Conservation (phyloP, 2,797 vertebrate species). For the Cirrhinus molitorella region DNA sequence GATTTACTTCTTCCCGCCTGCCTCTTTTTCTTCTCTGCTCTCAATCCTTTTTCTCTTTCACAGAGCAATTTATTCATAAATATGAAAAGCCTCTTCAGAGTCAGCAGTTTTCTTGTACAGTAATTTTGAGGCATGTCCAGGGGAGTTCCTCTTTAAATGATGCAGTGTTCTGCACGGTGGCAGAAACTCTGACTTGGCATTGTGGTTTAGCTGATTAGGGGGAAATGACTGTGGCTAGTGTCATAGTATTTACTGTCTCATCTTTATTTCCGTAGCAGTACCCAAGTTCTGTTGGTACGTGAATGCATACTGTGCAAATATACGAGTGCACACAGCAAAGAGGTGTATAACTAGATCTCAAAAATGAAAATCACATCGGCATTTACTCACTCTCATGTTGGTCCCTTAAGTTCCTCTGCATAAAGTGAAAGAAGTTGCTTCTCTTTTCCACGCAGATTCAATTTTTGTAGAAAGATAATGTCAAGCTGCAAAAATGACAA, state of each 20-base stretch:
- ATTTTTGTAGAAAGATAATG: background rate
- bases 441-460: background rate
- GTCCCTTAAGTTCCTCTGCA: background rate
- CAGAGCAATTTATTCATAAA: slow-evolving; percentile 24
- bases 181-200: slow-evolving; percentile 58
- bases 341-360: background rate
- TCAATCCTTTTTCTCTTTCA: background rate
- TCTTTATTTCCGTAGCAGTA: slow-evolving; percentile 54
- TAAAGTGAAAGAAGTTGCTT: background rate
- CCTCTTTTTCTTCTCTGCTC: slow-evolving; percentile 19
- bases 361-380: background rate
- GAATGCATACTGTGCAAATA: slow-evolving; percentile 42
- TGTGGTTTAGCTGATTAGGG: slow-evolving; percentile 63
- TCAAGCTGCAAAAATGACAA: background rate
- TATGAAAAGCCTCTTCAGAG: slow-evolving; percentile 31
- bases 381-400: slow-evolving; percentile 6
- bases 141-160: slow-evolving; percentile 61
- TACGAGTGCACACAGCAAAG: slow-evolving; percentile 21
- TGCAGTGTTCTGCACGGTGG: slow-evolving; percentile 57
- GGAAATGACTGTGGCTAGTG: slow-evolving; percentile 57
- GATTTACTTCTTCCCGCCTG: slow-evolving; percentile 48
- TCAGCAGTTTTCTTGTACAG: slow-evolving; percentile 43
- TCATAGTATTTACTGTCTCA: slow-evolving; percentile 60
- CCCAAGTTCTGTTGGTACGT: slow-evolving; percentile 17
- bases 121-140: slow-evolving; percentile 43